Evolutionary conservation across 2,113 vertebrate species (phyloP).

Genomic region (Anolis sagrei): DNA sequence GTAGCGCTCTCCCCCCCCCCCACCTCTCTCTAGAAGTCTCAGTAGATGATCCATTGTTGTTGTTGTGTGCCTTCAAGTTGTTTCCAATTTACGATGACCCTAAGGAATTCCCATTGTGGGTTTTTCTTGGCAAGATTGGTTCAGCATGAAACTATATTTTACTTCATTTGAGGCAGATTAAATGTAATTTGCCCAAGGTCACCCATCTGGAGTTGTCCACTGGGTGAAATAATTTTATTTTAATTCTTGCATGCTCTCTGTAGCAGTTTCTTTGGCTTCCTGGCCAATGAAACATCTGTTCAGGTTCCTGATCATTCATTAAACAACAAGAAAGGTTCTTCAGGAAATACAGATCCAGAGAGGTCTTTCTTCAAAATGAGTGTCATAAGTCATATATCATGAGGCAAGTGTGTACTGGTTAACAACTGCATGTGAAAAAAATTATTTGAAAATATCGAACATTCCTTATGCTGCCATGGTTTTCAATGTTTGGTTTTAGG

Average conservation of each 20-base stretch:
- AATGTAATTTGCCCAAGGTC: too few relatives aligned
- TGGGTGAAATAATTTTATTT: not conserved
- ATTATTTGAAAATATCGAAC: not conserved
- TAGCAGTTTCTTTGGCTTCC: not conserved
- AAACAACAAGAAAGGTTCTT: not conserved
- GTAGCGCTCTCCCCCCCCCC: too few relatives aligned
- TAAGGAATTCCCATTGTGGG: too few relatives aligned
- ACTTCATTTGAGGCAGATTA: too few relatives aligned
- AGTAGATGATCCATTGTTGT: too few relatives aligned
- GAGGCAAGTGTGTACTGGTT: not conserved
- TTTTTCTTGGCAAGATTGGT: too few relatives aligned
- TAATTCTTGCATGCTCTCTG: not conserved
- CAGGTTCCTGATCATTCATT: not conserved
- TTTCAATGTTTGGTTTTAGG: too few relatives aligned
- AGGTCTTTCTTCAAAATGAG: not conserved
- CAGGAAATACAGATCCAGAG: not conserved
- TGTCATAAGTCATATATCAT: not conserved
- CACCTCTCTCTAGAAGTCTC: too few relatives aligned
- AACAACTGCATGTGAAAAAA: not conserved
- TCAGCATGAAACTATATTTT: too few relatives aligned
- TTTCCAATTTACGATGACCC: too few relatives aligned
- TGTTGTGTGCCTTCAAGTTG: too few relatives aligned
- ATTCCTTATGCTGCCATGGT: not conserved
- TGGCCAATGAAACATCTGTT: not conserved
- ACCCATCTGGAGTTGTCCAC: too few relatives aligned